Base-by-base conservation (phyloP, 2,113 vertebrate genomes). In the Pleuronectes platessa region DNA sequence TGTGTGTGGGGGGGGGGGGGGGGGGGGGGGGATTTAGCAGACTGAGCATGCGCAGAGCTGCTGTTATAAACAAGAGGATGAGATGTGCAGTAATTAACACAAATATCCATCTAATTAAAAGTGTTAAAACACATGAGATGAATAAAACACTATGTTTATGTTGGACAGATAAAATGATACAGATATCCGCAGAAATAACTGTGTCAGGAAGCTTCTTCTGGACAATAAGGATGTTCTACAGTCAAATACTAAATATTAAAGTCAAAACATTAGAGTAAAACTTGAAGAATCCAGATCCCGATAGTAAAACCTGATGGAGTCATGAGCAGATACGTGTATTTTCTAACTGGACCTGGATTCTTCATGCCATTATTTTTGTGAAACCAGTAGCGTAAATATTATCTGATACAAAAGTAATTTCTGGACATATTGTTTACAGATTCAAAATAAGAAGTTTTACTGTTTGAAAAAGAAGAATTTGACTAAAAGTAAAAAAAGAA, bases 21-120 rank as follows among this genome's bases (percentile, higher is more conserved):
- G 0, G 31, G 45, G 61, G 58, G 51, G 17, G 24, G 61, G 15
- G 60, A n/a, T n/a, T n/a, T n/a, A n/a, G n/a, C 37, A 20, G 68
- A 87, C 72, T 89, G 90, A 81, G 91, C 92, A 92, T 91, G 94
- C 88, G 92, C 90, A 1, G 0, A 45, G 81, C 86, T 74, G 59
- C 79, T 59, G 40, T 86, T 86, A 90, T 86, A 63, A 88, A 83
- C 61, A 74, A 64, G 67, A 88, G 71, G 31, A 31, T 31, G 31
- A 83, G 68, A 83, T 79, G 74, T 82, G 61, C 42, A 64, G 64
- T 76, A 70, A 90, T 88, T 87, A 85, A 17, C 45, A 47, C 45
- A 81, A 40, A n/a, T 73, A 82, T 73, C 80, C 45, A 0, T 3
- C 80, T 78, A 87, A 88, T 89, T 23, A 21, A 51, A 51, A 31